phyloP scores from a whole-genome alignment of 2,113 vertebrate species.

The Boulengeromyrus knoepffleri region DNA sequence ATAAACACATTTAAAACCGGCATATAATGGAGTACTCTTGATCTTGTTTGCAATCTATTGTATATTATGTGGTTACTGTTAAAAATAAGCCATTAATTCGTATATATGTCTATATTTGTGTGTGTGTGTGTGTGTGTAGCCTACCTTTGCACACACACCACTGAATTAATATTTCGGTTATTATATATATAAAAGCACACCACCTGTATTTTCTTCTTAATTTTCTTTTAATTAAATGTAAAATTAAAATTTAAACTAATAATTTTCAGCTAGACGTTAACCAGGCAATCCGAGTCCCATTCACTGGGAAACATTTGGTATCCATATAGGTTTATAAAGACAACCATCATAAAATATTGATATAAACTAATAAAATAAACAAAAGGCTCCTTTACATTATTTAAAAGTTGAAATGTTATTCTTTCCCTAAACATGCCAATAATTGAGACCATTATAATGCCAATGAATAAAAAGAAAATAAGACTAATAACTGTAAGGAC shows the following conservation, averaged over 20 bases:
- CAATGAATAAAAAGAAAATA: neutral
- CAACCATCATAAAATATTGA: neutral
- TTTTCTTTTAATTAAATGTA: neutral
- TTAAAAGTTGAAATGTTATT: neutral
- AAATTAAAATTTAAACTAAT: neutral
- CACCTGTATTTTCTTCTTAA: neutral
- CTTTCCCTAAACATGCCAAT: neutral
- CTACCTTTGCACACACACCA: neutral
- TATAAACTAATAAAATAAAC: neutral
- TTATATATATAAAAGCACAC: neutral
- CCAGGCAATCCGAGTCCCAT: neutral
- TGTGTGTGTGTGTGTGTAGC: no score
- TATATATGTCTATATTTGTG: neutral
- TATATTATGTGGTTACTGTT: neutral
- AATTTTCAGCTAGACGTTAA: neutral
- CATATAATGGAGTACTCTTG: neutral
- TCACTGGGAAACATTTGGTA: neutral
- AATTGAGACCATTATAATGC: neutral
- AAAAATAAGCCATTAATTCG: neutral
- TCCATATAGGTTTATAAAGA: neutral
- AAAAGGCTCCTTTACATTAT: neutral
- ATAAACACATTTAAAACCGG: neutral
- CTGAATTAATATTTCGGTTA: neutral
- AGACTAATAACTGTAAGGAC: neutral
- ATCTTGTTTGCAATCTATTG: neutral